A percentile compares a stretch with the other conserved stretches of the same genome.
Conservation (phyloP, 2,797 vertebrate genomes). For the Microcaecilia unicolor region DNA sequence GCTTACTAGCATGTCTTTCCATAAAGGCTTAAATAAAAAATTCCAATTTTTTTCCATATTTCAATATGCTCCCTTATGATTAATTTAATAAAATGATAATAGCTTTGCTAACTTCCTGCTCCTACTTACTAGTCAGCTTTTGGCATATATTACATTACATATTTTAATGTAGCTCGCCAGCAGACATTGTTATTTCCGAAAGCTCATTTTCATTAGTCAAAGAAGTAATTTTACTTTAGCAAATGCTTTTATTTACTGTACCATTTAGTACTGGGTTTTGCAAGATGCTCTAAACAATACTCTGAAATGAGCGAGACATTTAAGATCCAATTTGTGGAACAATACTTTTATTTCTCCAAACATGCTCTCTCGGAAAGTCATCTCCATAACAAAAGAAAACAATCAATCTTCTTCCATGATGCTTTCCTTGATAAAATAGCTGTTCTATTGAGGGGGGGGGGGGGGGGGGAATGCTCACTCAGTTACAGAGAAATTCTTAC, state of each 20-base stretch:
- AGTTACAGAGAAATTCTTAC: constrained; percentile 30
- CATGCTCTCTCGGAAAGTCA: constrained; percentile 39
- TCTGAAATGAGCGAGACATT: constrained; percentile 37
- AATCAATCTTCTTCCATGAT: constrained; percentile 49
- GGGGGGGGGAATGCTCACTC: no score
- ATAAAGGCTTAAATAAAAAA: constrained; percentile 55
- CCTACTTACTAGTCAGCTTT: constrained; percentile 41
- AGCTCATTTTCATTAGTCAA: constrained; percentile 27
- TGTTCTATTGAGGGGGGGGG: constrained; percentile 34
- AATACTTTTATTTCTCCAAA: constrained; percentile 31
- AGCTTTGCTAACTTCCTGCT: constrained; percentile 42
- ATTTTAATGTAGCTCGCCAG: constrained; percentile 28
- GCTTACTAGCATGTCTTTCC: constrained; percentile 36
- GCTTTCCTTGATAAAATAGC: constrained; percentile 42
- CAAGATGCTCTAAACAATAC: constrained; percentile 31
- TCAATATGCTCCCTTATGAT: constrained; percentile 47
- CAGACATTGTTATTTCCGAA: constrained; percentile 25
- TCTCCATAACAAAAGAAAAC: constrained; percentile 49
- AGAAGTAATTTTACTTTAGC: constrained; percentile 31
- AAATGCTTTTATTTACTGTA: constrained; percentile 38
- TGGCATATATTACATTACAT: constrained; percentile 43
- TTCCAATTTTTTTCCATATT: constrained; percentile 45
- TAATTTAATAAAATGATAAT: constrained; percentile 56
- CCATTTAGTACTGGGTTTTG: constrained; percentile 27
- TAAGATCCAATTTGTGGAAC: constrained; percentile 38